Evolutionary conservation across 1,140 invertebrate genomes (phyloP), one percentile per base, ranked within the genome.

Genomic region (Coelopa frigida): DNA sequence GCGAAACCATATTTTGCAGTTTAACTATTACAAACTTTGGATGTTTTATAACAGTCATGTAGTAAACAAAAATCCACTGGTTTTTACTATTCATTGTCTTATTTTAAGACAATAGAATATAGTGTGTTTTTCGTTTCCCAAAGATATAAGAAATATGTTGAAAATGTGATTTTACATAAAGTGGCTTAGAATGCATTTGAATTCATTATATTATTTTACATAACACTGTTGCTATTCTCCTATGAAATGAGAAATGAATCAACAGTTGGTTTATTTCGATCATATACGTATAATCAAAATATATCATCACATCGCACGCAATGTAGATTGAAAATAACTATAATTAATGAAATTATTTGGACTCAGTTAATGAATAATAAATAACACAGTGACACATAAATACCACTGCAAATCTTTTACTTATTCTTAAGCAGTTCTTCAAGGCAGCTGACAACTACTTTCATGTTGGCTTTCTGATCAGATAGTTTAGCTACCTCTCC

Each of bases 391-490:
- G n/a, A n/a, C n/a, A n/a, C n/a, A n/a, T n/a, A n/a, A n/a, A n/a
- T n/a, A n/a, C n/a, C n/a, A n/a, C n/a, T n/a, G n/a, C n/a, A n/a
- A 10, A 38, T 8, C 11, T 27, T 43, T 48, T 44, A 36, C 29
- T 45, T 17, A n/a, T 35, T 21, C 21, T 73, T 75, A 50, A 83
- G 71, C 49, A 81, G 61, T 62, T 77, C 68, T 70, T 81, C 75
- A 59, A 85, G 61, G 54, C 78, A 78, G 51, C 74, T 63, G 22
- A 74, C 64, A 46, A 75, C 79, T 49, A 73, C 44, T 40, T 63
- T 69, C 82, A 86, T 84, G 58, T 88, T 78, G 20, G 79, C 77
- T 68, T 75, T 75, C 52, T 79, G 70, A 18, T 80, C 58, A n/a
- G 79, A 77, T 46, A 67, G 65, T 46, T 75, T 78, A 27, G 63